Conservation (phyloP, 1,140 invertebrate species). For the silkworm (Bombyx mori) region ASM3026992v2 NC_085111.1:6674501-6675000, state of each 20-base stretch:
- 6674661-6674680: constrained; percentile 72
- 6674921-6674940: constrained; percentile 36
- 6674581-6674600: constrained; percentile 64
- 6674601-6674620: constrained; percentile 71
- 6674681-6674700: constrained; percentile 68
- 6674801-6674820: constrained; percentile 22
- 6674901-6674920: no score
- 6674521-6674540: constrained; percentile 65
- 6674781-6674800: constrained; percentile 76
- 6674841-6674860: no score
- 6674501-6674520: constrained; percentile 66
- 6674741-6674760: constrained; percentile 68
- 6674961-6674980: constrained; percentile 6
- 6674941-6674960: constrained; percentile 12
- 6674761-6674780: constrained; percentile 72
- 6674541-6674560: constrained; percentile 67
- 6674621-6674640: constrained; percentile 71
- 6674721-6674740: constrained; percentile 74
- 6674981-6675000: constrained; percentile 32
- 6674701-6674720: constrained; percentile 68
- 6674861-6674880: no score
- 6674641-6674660: constrained; percentile 71
- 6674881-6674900: no score
- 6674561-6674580: constrained; percentile 58
- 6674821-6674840: no score